Base-by-base conservation (phyloP, 2,113 vertebrate species). In the Festucalex cinctus region DNA sequence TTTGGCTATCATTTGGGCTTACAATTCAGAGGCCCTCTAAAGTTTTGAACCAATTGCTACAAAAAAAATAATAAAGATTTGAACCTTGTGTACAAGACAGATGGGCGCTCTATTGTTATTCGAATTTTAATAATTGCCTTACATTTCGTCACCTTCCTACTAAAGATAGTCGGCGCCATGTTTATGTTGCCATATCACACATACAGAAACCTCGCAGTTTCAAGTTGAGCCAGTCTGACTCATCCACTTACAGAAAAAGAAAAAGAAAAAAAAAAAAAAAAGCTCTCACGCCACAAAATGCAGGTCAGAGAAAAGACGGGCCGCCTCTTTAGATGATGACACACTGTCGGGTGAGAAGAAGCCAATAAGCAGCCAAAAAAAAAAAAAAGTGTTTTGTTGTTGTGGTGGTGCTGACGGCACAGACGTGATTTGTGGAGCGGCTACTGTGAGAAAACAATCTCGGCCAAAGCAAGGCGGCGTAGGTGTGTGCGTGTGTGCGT, bases 301-400 rank as follows among this genome's bases (percentile, higher is more conserved):
- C 71, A 77, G 80, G 77, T 76, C 81, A 79, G 73, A 19, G 54
- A 70, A 57, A 71, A 76, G 59, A 39, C 9, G 66, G 68, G 68
- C 8, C 68, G 68, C 20, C 68, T 74, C 63, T 68, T 71, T 65
- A 24, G 12, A 53, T 65, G 68, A 82, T 77, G 75, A 80, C 76
- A 58, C 83, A 83, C 84, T 76, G 78, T 74, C 35, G 9, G 67
- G 60, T 54, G 19, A 73, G 73, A 75, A 58, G 5, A 12, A 48
- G 66, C 63, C 65, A 72, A 67, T 81, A 76, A 76, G 77, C 72
- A 22, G 9, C 9, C 24, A 2, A 32, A 32, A 32, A 32, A 12
- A 32, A 32, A 12, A 35, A 58, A 70, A 63, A 80, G 6, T 24
- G 20, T 22, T 5, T 61, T 41, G 12, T 24, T 60, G 9, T 39